phyloP scores from a whole-genome alignment of 2,113 vertebrate species.

The Anarrhichthys ocellatus region DNA sequence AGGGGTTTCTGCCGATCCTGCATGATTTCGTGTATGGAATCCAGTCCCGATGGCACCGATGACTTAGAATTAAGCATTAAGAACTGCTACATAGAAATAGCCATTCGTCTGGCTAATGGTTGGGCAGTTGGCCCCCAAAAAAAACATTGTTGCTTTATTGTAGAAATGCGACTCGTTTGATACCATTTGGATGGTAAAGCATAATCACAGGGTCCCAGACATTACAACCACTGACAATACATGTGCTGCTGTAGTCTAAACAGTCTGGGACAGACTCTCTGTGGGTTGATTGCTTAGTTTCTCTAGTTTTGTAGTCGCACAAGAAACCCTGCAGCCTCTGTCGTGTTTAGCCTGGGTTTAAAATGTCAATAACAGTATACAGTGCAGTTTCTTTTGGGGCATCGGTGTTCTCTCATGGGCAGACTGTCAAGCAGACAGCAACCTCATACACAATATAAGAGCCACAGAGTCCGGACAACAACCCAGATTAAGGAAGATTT shows the following conservation, averaged over 20 bases:
- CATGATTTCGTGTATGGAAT: too few relatives aligned
- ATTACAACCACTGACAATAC: conserved; percentile 20
- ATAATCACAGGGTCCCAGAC: conserved; percentile 19
- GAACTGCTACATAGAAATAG: background rate
- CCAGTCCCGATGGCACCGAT: too few relatives aligned
- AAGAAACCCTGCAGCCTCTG: background rate
- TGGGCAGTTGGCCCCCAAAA: background rate
- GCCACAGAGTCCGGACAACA: background rate
- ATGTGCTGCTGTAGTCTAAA: conserved; percentile 35
- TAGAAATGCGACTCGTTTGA: conserved; percentile 8
- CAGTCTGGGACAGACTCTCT: conserved; percentile 19
- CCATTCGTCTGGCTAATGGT: background rate
- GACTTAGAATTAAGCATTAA: background rate
- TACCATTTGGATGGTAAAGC: background rate
- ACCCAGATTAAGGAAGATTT: background rate
- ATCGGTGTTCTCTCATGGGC: background rate
- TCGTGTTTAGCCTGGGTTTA: background rate
- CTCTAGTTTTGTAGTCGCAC: conserved; percentile 19
- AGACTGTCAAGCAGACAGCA: background rate
- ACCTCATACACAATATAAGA: background rate
- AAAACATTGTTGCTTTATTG: background rate
- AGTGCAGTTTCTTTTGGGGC: background rate
- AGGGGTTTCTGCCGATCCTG: too few relatives aligned
- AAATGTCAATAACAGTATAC: background rate
- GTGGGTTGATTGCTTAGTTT: conserved; percentile 24